These are phyloP conservation scores for Arenaria interpres DNA, from an alignment of 2,113 vertebrate genomes.

Conservation along the genomic window DNA sequence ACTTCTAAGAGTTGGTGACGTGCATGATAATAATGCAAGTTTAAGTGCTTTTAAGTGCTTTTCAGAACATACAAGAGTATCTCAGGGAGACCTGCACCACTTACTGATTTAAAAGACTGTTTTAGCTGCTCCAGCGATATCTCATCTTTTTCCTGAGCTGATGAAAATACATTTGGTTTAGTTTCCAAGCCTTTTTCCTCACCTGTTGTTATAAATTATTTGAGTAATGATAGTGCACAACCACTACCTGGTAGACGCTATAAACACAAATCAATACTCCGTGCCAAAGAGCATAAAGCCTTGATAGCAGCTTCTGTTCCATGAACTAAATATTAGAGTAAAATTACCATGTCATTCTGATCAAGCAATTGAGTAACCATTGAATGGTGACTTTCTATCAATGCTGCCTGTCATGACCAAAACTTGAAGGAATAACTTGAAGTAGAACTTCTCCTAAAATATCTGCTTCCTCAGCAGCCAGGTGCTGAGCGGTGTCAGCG, in stretches of 20 bases:
- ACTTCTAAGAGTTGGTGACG: neutral
- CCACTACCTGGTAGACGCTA: neutral
- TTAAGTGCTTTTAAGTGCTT: neutral
- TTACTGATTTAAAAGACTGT: neutral
- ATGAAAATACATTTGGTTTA: neutral
- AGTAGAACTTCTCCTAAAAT: neutral
- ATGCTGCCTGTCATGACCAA: neutral
- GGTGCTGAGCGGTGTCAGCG: neutral
- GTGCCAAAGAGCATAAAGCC: neutral
- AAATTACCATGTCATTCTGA: slow-evolving; percentile 33
- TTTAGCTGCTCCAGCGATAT: neutral
- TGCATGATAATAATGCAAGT: neutral
- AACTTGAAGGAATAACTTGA: neutral
- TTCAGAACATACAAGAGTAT: neutral
- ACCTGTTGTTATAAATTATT: slow-evolving; percentile 20
- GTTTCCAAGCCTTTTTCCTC: neutral
- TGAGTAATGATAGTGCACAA: neutral
- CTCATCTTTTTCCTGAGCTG: neutral
- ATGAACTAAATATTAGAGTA: neutral
- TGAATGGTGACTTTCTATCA: neutral
- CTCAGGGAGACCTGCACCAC: neutral
- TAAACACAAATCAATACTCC: neutral
- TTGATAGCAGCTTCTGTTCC: neutral
- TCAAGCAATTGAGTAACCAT: slow-evolving; percentile 1
- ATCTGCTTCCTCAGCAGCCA: neutral